phyloP scores from a whole-genome alignment of 2,888 invertebrate genomes.

The Taphrorychus bicolor region DNA sequence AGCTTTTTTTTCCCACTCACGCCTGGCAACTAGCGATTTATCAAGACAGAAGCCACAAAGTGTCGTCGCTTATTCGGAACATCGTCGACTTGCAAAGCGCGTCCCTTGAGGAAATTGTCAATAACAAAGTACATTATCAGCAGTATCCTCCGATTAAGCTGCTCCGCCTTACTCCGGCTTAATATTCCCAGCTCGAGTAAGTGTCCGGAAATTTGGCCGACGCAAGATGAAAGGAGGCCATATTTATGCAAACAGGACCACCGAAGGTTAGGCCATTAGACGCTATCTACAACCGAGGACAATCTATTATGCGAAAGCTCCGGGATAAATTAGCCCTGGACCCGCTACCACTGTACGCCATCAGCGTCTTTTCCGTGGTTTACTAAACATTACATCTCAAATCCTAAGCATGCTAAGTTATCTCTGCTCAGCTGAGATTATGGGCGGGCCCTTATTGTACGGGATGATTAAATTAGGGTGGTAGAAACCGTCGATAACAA shows the following conservation, averaged over 20 bases:
- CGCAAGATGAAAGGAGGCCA: neutral
- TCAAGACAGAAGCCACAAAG: neutral
- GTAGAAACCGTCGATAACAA: neutral
- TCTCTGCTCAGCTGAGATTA: neutral
- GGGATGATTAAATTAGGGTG: neutral
- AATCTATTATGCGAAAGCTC: conserved; percentile 4
- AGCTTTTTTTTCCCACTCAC: too few relatives aligned
- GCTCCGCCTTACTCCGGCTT: conserved; percentile 4
- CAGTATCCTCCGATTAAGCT: conserved; percentile 23
- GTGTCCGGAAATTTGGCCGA: neutral
- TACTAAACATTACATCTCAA: neutral
- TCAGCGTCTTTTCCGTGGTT: neutral
- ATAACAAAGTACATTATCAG: conserved; percentile 29
- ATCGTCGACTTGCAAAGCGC: conserved; percentile 3
- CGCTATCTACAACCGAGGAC: neutral
- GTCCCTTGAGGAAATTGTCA: conserved; percentile 24
- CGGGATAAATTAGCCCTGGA: neutral
- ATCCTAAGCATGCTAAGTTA: neutral
- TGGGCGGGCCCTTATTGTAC: neutral
- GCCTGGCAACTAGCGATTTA: neutral
- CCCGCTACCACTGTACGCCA: neutral
- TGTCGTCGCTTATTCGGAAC: neutral
- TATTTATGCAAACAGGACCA: conserved; percentile 7
- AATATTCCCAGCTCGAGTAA: conserved; percentile 10
- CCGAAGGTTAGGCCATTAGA: conserved; percentile 9